Evolutionary conservation across 2,888 invertebrate genomes (phyloP), one percentile per base, ranked within the genome.

Genomic region (Apodemia duryi): DNA sequence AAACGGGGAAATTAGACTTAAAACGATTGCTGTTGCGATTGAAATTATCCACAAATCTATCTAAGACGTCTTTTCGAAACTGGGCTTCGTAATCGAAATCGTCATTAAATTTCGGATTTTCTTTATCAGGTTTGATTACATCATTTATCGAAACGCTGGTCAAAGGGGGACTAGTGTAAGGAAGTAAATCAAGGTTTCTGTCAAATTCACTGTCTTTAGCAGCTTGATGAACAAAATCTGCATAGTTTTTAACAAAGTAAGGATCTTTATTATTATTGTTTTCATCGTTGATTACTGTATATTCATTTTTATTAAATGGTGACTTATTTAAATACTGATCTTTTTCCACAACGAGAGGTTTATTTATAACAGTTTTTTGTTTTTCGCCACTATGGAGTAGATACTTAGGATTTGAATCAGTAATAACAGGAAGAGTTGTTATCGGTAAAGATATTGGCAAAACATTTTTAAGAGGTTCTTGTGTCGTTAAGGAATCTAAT

Each of bases 1-100:
- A 51, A 49, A 91, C 72, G 29, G 91, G 91, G 54, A 86, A 88
- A 67, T 86, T 83, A 0, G 81, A 82, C 73, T 83, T 85, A 70
- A 84, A 86, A 61, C 81, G 75, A 43, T 85, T 86, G 54, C 82
- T 85, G 72, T 89, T 83, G 70, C 83, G 82, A 69, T 89, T 88
- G 72, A 88, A 88, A 69, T 85, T 86, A 49, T 88, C 84, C 1
- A 88, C 83, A 69, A 89, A 90, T 60, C 81, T 79, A 66, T 78
- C 79, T 49, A 89, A 67, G 7, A 86, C 75, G 11, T 87, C 85
- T 71, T 82, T 84, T 2, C 82, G 82, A 72, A 84, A 84, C 41
- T 82, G 79, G 6, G 75, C 41, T 13, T 84, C 86, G 74, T 86
- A 84, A 11, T 88, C 88, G 71, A 84, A 82, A 21, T 83, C 84